These are phyloP conservation scores for Pristionchus fissidentatus DNA, from an alignment of 2,888 invertebrate genomes.

Conservation along the genomic window DNA sequence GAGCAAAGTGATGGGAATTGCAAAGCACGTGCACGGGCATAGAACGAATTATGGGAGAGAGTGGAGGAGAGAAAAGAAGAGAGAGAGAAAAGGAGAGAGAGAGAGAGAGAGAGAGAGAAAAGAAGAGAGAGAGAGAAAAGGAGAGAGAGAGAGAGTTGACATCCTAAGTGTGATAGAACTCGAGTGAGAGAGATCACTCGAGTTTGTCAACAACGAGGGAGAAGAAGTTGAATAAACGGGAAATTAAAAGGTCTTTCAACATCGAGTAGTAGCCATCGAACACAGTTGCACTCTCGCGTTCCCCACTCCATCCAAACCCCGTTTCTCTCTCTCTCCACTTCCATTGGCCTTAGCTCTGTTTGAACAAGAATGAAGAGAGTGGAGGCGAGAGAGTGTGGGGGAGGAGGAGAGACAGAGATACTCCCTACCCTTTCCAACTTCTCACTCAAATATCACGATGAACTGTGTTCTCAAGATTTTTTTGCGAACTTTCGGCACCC, in stretches of 20 bases:
- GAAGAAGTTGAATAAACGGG: neutral
- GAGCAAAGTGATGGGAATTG: constrained; percentile 33
- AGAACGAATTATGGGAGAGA: constrained; percentile 9
- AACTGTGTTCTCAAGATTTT: constrained; percentile 1
- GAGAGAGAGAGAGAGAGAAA: neutral
- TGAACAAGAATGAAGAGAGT: constrained; percentile 9
- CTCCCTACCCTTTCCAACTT: constrained; percentile 5
- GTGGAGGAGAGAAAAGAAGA: neutral
- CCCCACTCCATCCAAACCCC: constrained; percentile 24
- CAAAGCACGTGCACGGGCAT: constrained; percentile 32
- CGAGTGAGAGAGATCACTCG: neutral
- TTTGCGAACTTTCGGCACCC: neutral
- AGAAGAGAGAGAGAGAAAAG: neutral
- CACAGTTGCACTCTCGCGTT: constrained; percentile 20
- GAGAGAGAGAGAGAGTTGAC: neutral
- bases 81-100: neutral
- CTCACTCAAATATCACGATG: constrained; percentile 17
- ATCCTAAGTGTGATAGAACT: neutral
- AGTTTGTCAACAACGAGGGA: neutral
- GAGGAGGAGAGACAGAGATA: neutral
- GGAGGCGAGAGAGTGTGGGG: neutral
- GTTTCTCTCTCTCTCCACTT: constrained; percentile 26
- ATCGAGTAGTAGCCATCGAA: constrained; percentile 23
- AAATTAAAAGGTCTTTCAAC: neutral
- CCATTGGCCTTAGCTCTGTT: constrained; percentile 35